Percentiles rank a stretch among this genome's conserved stretches.
Conservation (phyloP, 2,113 vertebrate species). For the Chrysochloris asiatica region DNA sequence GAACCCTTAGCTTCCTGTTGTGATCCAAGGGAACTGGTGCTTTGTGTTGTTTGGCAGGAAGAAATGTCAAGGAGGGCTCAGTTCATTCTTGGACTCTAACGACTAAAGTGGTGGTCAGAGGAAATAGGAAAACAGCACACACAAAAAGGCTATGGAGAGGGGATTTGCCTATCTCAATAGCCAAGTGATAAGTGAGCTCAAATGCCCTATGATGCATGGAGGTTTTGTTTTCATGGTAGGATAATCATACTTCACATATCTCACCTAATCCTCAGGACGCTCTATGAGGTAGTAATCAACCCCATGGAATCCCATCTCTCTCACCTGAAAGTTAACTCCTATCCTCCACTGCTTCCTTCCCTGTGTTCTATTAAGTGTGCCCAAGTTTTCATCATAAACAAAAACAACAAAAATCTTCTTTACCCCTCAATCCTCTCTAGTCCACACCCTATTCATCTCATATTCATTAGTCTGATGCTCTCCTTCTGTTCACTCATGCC, state of each 20-base stretch:
- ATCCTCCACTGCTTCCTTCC: not conserved
- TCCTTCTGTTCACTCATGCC: not conserved
- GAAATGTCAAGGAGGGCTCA: slow-evolving; percentile 62
- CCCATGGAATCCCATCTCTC: slow-evolving; percentile 15
- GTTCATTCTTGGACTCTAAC: slow-evolving; percentile 27
- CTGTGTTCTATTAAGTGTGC: not conserved
- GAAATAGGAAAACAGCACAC: slow-evolving; percentile 50
- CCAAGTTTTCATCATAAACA: not conserved
- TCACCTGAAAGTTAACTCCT: slow-evolving; percentile 48
- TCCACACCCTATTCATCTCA: not conserved
- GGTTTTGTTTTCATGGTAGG: slow-evolving; percentile 44
- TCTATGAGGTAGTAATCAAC: slow-evolving; percentile 31
- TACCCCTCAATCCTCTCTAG: not conserved
- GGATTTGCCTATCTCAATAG: slow-evolving; percentile 36
- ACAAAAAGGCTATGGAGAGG: slow-evolving; percentile 50
- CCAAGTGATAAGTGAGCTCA: slow-evolving; percentile 62
- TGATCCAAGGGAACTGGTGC: slow-evolving; percentile 42
- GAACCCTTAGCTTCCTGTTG: slow-evolving; percentile 73
- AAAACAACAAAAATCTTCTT: not conserved
- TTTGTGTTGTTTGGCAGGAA: slow-evolving; percentile 74
- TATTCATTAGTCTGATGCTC: not conserved
- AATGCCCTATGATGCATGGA: not conserved
- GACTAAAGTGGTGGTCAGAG: slow-evolving; percentile 26
- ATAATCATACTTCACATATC: slow-evolving; percentile 48
- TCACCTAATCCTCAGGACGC: slow-evolving; percentile 41